Conservation (phyloP, 1,140 invertebrate genomes). For the Brachionus koreanus region DNA sequence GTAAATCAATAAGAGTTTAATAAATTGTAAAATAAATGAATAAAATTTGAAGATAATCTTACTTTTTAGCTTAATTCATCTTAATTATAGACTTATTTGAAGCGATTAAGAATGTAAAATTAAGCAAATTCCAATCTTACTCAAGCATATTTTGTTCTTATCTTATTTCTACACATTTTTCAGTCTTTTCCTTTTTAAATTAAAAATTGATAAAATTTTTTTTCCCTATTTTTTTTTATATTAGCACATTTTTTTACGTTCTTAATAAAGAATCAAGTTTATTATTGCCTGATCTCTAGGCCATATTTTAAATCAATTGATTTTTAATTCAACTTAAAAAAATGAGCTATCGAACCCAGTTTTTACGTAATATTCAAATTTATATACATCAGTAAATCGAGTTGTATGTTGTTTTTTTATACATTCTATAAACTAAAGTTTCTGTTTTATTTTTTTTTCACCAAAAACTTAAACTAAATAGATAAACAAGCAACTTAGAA, state of each 20-base stretch:
- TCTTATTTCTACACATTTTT: neutral
- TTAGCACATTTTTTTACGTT: neutral
- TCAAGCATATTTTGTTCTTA: conserved; percentile 8
- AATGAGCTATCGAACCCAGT: neutral
- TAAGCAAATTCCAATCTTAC: conserved; percentile 7
- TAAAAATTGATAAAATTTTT: neutral
- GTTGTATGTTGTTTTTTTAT: neutral
- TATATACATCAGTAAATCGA: neutral
- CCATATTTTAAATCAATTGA: conserved; percentile 4
- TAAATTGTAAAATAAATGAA: conserved; percentile 2
- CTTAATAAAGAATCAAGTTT: neutral
- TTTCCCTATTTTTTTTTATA: too few species aligned
- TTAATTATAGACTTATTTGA: neutral
- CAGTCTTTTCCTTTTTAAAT: neutral
- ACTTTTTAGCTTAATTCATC: neutral
- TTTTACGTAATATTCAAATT: neutral
- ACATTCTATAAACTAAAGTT: neutral
- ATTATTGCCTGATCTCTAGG: neutral
- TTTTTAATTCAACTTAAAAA: neutral
- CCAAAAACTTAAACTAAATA: neutral
- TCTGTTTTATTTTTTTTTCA: neutral
- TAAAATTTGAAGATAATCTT: conserved; percentile 10
- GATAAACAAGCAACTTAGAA: neutral
- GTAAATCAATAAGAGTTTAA: conserved; percentile 9
- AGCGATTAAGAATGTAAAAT: conserved; percentile 3